Evolutionary conservation across 2,888 invertebrate genomes (phyloP), one percentile per base, ranked within the genome.

Genomic region (Troglohyphantes excavatus): DNA sequence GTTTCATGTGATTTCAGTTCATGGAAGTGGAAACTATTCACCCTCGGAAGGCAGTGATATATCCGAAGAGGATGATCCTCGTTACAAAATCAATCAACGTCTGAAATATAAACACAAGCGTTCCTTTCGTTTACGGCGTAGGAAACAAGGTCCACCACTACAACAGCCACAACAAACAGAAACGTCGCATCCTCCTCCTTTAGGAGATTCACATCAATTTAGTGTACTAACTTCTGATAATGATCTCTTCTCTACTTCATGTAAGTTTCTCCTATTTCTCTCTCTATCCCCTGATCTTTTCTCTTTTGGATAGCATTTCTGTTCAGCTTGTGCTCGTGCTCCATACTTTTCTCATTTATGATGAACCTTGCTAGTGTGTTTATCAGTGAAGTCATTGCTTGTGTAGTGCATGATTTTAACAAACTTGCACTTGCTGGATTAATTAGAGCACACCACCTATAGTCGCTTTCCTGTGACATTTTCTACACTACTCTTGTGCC

Each of bases 31-130:
- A 76, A 86, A 70, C 72, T 91, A 91, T 91, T 93, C 94, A 2
- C 93, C 93, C 17, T 94, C 94, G 29, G 94, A 94, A 90, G 93
- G 93, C 88, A 94, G 94, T 91, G 94, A 94, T 75, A 93, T 93
- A 23, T 94, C 94, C 43, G 94, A 93, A 33, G 94, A 94, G 87
- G 94, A 94, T 88, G 92, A 92, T 59, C 92, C 92, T 11, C 91
- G 91, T 79, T 92, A 92, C 84, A 92, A 92, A 78, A 91, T 83
- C 67, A 78, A 75, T 72, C 90, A 92, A 75, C 92, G 92, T 83
- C 92, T 92, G 90, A 92, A 92, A 91, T 92, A 92, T 85, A 93
- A 92, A 91, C 93, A 94, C 92, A 94, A 94, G 92, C 94, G 94
- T 65, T 94, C 94, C 78, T 91, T 91, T 88, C 90, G 86, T 61